Base-by-base conservation (phyloP, 2,888 invertebrate genomes). In the Phragmatobia fuliginosa region DNA sequence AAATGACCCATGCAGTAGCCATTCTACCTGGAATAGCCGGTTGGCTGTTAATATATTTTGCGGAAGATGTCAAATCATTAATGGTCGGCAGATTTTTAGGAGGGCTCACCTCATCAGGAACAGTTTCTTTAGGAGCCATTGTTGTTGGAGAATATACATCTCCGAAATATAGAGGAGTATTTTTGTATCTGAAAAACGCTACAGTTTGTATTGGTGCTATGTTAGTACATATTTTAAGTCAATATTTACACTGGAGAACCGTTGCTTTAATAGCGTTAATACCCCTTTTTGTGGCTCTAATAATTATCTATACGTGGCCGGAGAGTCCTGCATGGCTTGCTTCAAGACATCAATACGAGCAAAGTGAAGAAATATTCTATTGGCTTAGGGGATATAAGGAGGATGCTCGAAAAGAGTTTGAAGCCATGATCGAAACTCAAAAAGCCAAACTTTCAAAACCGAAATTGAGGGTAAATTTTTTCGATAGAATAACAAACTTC, bases 351-450 rank as follows among this genome's bases (percentile, higher is more conserved):
- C 67, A 76, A 11, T 85, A 73, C 32, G 69, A 78, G 1, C 68
- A 67, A 45, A 81, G 83, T 4, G 73, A 77, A 36, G 66, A 52
- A 36, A 62, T 74, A 0, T 95, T 96, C 33, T 89, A 91, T 63
- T 96, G 93, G 89, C 91, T 96, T 62, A 87, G 96, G 73, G 96
- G 96, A 1, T 79, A 84, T 2, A 71, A 18, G 90, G 52, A 95
- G 91, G 72, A 92, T 89, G 31, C 90, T 86, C 28, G 79, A 82
- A 8, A 86, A 88, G 33, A 92, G 73, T 67, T 80, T 11, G 58
- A 67, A 66, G 70, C 67, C 0, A 74, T 77, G 4, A 62, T 82
- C 6, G 73, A 70, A 67, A 75, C 79, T 0, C 80, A 82, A n/a
- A 82, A 66, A 62, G 72, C 69, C 10, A 62, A 69, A 45, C 25